Evolutionary conservation across 2,113 vertebrate species (phyloP), one percentile per base, ranked within the genome.

Genomic region (Daubentonia madagascariensis): DNA sequence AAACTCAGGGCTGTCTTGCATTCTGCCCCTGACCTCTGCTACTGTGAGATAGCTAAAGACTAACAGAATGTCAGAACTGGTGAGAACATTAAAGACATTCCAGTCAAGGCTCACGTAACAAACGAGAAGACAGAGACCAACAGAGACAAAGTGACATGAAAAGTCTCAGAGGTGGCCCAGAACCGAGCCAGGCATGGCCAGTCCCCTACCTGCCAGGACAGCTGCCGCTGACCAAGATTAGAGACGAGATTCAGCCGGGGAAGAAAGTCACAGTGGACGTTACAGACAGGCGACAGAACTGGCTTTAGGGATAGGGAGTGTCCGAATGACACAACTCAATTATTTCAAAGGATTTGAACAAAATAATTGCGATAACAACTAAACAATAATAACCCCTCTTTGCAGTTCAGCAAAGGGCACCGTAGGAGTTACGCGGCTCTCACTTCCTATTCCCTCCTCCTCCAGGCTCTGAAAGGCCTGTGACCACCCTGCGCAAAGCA

Each of bases 401-500:
- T 45, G 20, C 22, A 32, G 12, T 40, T 18, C 50, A 8, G 8
- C 50, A 35, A 35, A n/a, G 30, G 72, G 6, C 37, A 40, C 14
- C 7, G 3, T 8, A 5, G 18, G 50, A 6, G 18, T 25, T 1
- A 30, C 65, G 17, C 5, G 43, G 59, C 70, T 59, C n/a, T 20
- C n/a, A 1, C 12, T 9, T 73, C 20, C 30, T 70, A 8, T 32
- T n/a, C 1, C 12, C 5, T 14, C 30, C 48, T 20, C 14, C 23
- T 78, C n/a, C 1, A 14, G 1, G 30, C 45, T n/a, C 43, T 1
- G 14, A 30, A n/a, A 18, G 16, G 32, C 2, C 86, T 61, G 52
- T 11, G 52, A 17, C 40, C 2, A 2, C 16, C 72, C 28, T 32
- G 14, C 17, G 11, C 6, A 43, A 7, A 0, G 13, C 22, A 6